Conservation (phyloP, 1,140 invertebrate genomes). For the Cotesia typhae region DNA sequence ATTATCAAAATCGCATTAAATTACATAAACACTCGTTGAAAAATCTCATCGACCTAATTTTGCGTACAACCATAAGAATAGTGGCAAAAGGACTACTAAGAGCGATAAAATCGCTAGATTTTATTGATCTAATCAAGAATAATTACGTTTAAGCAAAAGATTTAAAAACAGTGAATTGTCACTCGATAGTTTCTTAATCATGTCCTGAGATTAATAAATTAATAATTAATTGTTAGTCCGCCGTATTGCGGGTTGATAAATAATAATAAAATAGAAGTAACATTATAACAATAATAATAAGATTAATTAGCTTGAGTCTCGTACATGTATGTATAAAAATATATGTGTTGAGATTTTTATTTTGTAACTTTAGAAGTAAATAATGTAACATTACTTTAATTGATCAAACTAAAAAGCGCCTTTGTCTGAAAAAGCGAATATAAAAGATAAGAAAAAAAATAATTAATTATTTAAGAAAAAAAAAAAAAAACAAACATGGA, state of each 20-base stretch:
- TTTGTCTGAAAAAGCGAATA: slow-evolving; percentile 1
- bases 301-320: neutral
- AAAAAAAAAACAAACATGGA: slow-evolving; percentile 17
- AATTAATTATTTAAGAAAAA: slow-evolving; percentile 10
- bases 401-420: slow-evolving; percentile 7
- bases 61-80: no score
- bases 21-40: no score
- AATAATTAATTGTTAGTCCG: no score
- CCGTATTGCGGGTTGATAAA: no score
- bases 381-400: slow-evolving; percentile 1
- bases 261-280: no score
- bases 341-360: slow-evolving; percentile 14
- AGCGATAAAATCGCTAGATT: slow-evolving; percentile 10
- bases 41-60: no score
- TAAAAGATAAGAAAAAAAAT: neutral
- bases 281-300: no score
- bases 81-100: neutral
- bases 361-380: slow-evolving; percentile 7
- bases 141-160: neutral
- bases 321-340: neutral
- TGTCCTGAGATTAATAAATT: no score
- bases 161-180: slow-evolving; percentile 5
- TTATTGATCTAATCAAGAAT: neutral
- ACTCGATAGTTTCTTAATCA: no score
- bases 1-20: no score